Evolutionary conservation across 2,797 vertebrate species (phyloP).

Genomic region (Poecile montanus): DNA sequence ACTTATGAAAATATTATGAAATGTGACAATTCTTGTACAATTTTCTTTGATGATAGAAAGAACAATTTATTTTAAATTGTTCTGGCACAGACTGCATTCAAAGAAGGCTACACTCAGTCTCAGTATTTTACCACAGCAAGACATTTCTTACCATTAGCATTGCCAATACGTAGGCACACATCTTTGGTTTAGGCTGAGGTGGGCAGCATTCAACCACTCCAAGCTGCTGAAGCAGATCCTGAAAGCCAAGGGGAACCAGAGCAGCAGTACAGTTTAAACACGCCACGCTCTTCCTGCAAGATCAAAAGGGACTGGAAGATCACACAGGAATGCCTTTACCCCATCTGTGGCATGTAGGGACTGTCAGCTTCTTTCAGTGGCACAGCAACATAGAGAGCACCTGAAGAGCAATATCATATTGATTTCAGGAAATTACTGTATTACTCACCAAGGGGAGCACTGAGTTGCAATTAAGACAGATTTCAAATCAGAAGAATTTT

Average conservation of each 20-base stretch:
- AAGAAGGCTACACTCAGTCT: neutral
- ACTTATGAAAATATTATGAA: neutral
- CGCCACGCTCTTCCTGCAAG: neutral
- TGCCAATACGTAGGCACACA: neutral
- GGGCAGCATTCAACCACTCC: neutral
- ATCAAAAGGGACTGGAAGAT: neutral
- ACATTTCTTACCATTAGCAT: neutral
- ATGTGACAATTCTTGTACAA: neutral
- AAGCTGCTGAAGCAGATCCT: neutral
- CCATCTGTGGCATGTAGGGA: neutral
- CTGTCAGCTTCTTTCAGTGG: neutral
- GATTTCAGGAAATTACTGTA: neutral
- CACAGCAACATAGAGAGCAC: neutral
- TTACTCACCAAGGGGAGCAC: neutral
- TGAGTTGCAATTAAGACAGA: neutral
- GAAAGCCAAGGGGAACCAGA: neutral
- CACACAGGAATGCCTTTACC: neutral
- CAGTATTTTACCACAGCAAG: neutral
- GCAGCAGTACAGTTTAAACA: neutral
- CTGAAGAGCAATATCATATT: neutral
- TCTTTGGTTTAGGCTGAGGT: neutral
- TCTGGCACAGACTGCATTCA: neutral
- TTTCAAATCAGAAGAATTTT: neutral
- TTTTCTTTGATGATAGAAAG: neutral
- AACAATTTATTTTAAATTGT: neutral